Evolutionary conservation across 2,888 invertebrate species (phyloP).

Genomic region (Orthonevra nobilis): DNA sequence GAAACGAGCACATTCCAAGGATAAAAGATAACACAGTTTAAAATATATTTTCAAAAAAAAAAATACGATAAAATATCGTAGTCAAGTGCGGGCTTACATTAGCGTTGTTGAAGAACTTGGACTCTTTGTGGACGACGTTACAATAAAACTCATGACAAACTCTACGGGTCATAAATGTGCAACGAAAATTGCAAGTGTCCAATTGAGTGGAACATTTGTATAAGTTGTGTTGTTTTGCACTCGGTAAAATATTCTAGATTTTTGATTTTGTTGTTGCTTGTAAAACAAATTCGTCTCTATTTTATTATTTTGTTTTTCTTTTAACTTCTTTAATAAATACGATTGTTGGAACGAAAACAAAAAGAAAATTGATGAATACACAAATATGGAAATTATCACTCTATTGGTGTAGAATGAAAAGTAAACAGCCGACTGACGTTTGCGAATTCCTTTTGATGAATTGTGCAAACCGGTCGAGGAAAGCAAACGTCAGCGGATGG

Average conservation of each 20-base stretch:
- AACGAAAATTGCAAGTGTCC: conserved; percentile 52
- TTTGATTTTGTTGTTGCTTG: too few species aligned
- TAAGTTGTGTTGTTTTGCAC: conserved; percentile 2
- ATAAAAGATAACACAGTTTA: conserved; percentile 12
- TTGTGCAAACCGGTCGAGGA: conserved; percentile 6
- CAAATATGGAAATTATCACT: conserved; percentile 8
- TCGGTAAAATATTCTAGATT: neutral
- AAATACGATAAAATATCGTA: conserved; percentile 1
- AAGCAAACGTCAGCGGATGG: conserved; percentile 1
- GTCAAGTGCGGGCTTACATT: conserved; percentile 45
- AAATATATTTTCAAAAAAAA: conserved; percentile 1
- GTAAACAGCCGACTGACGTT: conserved; percentile 63
- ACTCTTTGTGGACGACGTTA: conserved; percentile 63
- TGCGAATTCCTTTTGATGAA: conserved; percentile 33
- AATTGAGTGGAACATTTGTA: conserved; percentile 57
- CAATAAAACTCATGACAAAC: conserved; percentile 68
- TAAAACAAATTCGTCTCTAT: too few species aligned
- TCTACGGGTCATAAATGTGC: conserved; percentile 41
- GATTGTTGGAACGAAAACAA: neutral
- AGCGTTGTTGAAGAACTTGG: conserved; percentile 63
- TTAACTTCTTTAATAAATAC: neutral
- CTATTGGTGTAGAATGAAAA: conserved; percentile 16
- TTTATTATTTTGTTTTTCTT: conserved; percentile 2
- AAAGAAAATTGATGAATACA: conserved; percentile 21
- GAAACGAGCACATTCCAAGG: conserved; percentile 18